Evolutionary conservation across 2,888 invertebrate genomes (phyloP).

Genomic region (Spisula solida): DNA sequence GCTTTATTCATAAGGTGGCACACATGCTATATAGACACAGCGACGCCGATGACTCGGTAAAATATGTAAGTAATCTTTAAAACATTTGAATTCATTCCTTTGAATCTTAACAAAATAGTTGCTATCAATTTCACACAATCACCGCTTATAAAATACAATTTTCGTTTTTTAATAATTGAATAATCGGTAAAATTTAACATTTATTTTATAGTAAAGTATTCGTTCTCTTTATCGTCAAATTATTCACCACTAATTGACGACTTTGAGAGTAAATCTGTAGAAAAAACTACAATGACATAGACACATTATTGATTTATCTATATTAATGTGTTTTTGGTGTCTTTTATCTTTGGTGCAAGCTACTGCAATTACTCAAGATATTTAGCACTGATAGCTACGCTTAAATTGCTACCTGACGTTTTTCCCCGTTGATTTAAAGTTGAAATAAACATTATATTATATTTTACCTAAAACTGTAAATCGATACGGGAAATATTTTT

Average conservation of each 20-base stretch:
- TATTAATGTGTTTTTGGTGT: not conserved
- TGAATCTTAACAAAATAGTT: not conserved
- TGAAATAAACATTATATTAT: not conserved
- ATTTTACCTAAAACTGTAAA: slow-evolving; percentile 3
- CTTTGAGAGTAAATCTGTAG: not conserved
- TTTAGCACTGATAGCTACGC: not conserved
- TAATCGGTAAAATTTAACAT: slow-evolving; percentile 1
- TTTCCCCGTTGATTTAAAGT: not conserved
- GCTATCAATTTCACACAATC: slow-evolving; percentile 23
- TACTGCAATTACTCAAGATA: slow-evolving; percentile 5
- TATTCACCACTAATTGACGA: not conserved
- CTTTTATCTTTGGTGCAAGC: not conserved
- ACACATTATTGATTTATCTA: not conserved
- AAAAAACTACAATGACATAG: not conserved
- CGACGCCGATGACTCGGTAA: not conserved
- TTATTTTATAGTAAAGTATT: not conserved
- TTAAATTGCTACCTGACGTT: not conserved
- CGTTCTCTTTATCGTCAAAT: not conserved
- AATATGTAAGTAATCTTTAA: not conserved
- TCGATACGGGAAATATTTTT: not conserved
- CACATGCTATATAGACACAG: not conserved
- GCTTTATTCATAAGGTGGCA: not conserved
- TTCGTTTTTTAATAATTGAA: slow-evolving; percentile 11
- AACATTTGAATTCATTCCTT: slow-evolving; percentile 2
- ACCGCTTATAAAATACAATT: not conserved